Evolutionary conservation across 2,113 vertebrate genomes (phyloP).

Genomic region (Balaenoptera acutorostrata): DNA sequence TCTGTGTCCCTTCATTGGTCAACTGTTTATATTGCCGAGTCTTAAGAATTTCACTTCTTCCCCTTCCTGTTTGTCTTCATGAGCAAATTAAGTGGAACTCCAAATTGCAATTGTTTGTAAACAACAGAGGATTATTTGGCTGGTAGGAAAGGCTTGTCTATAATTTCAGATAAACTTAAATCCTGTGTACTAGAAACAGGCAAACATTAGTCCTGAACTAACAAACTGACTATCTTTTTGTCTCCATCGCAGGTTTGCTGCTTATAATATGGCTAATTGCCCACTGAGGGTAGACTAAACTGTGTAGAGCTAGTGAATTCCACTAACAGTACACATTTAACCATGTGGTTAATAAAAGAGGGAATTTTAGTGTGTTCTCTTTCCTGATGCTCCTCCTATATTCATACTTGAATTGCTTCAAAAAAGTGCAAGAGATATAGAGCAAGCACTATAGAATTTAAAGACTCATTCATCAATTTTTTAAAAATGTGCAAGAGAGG

Average conservation of each 20-base stretch:
- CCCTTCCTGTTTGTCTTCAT: constrained; percentile 67
- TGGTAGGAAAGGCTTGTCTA: constrained; percentile 59
- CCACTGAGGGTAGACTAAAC: constrained; percentile 52
- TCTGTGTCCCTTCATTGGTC: not conserved
- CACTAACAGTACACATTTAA: not conserved
- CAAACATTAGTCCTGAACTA: constrained; percentile 66
- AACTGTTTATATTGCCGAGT: constrained; percentile 34
- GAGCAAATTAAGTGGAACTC: constrained; percentile 36
- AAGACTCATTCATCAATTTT: no score
- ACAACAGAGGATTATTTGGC: constrained; percentile 51
- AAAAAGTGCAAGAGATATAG: not conserved
- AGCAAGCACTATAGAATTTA: not conserved
- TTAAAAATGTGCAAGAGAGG: not conserved
- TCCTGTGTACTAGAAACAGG: constrained; percentile 45
- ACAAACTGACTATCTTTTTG: constrained; percentile 47
- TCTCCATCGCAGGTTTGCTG: constrained; percentile 30
- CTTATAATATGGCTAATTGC: constrained; percentile 38
- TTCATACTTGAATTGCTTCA: not conserved
- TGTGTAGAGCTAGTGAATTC: constrained; percentile 35
- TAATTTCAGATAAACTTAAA: constrained; percentile 68
- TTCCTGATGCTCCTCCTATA: not conserved
- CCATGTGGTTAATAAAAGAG: not conserved
- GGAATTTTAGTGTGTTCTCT: not conserved
- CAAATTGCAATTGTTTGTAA: constrained; percentile 68
- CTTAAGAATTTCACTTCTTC: constrained; percentile 46